phyloP scores from a whole-genome alignment of 2,888 invertebrate species.

The Agrotis exclamationis region DNA sequence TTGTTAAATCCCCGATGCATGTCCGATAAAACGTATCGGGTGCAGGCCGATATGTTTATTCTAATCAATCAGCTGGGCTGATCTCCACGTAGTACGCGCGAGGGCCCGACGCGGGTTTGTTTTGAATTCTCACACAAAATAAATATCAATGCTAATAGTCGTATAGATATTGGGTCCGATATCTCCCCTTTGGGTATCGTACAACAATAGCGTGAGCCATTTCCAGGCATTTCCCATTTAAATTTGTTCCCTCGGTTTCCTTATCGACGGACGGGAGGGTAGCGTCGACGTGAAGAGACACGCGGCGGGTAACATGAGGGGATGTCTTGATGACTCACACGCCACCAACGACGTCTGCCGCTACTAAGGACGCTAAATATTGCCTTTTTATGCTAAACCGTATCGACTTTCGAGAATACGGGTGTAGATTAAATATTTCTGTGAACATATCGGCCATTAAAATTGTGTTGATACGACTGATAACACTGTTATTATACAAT shows the following conservation, averaged over 20 bases:
- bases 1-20: constrained; percentile 43
- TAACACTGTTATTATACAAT: constrained; percentile 24
- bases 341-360: constrained; percentile 53
- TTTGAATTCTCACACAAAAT: constrained; percentile 85
- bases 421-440: constrained; percentile 53
- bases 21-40: constrained; percentile 54
- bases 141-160: constrained; percentile 85
- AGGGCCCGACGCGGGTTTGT: constrained; percentile 73
- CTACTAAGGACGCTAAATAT: constrained; percentile 54
- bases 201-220: constrained; percentile 88
- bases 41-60: constrained; percentile 52
- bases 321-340: constrained; percentile 72
- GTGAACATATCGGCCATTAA: constrained; percentile 25
- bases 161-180: constrained; percentile 81
- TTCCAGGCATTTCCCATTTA: constrained; percentile 89
- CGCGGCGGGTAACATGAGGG: constrained; percentile 69
- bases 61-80: constrained; percentile 61
- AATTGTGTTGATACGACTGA: constrained; percentile 31
- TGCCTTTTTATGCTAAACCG: constrained; percentile 60
- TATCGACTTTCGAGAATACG: constrained; percentile 41
- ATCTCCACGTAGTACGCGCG: constrained; percentile 61
- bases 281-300: constrained; percentile 66
- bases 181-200: constrained; percentile 85
- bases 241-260: constrained; percentile 86
- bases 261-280: constrained; percentile 81